A percentile compares a stretch with the other conserved stretches of the same genome.
phyloP scores from a whole-genome alignment of 2,888 invertebrate genomes.

The Pimpla rufipes region DNA sequence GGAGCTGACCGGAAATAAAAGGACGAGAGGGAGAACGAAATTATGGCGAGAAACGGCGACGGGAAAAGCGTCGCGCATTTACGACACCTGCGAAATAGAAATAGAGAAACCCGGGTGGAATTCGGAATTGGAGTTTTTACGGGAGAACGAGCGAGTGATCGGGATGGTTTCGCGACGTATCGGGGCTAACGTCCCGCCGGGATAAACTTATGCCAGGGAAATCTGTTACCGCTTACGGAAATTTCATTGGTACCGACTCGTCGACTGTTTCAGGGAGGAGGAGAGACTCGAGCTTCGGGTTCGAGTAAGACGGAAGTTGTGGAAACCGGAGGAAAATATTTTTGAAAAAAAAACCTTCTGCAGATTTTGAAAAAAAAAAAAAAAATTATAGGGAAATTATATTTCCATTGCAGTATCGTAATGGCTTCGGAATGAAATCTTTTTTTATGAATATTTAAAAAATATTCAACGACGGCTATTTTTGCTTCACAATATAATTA shows the following conservation, averaged over 20 bases:
- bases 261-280: background rate
- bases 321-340: background rate
- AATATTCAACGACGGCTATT: too few relatives aligned
- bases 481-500: too few relatives aligned
- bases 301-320: background rate
- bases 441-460: too few relatives aligned
- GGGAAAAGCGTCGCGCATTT: conserved; percentile 55
- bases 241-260: conserved; percentile 39
- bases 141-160: conserved; percentile 16
- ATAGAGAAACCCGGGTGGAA: conserved; percentile 54
- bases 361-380: too few relatives aligned
- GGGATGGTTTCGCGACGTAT: conserved; percentile 35
- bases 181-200: conserved; percentile 29
- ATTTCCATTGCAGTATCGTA: too few relatives aligned
- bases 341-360: too few relatives aligned
- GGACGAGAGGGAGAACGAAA: conserved; percentile 17
- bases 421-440: too few relatives aligned
- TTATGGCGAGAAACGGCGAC: background rate
- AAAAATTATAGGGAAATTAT: too few relatives aligned
- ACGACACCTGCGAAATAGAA: conserved; percentile 68
- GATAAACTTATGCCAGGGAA: conserved; percentile 47
- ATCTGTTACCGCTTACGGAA: conserved; percentile 53
- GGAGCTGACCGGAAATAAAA: conserved; percentile 28
- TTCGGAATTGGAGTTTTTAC: conserved; percentile 62
- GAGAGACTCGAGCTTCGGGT: conserved; percentile 16